Percentiles rank a stretch among this genome's conserved stretches.
Conservation (phyloP, 2,888 invertebrate species). For the Melikaiella ostensackeni region DNA sequence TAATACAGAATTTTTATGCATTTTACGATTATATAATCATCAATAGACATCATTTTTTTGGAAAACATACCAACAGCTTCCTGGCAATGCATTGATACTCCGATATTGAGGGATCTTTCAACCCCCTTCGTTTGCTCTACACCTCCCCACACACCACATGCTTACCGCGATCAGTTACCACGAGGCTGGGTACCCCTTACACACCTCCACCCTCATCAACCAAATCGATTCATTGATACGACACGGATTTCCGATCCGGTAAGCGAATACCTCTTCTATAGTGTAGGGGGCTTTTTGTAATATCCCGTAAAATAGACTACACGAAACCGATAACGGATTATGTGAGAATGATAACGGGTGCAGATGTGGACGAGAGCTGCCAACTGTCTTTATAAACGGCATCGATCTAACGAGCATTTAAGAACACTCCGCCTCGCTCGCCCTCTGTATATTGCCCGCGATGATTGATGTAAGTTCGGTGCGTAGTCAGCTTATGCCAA, state of each 20-base stretch:
- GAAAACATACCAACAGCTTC: too few species aligned
- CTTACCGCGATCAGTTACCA: constrained; percentile 5
- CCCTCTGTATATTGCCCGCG: constrained; percentile 2
- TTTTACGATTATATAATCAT: too few species aligned
- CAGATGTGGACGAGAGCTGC: constrained; percentile 47
- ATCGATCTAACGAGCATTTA: constrained; percentile 55
- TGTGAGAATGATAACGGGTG: constrained; percentile 51
- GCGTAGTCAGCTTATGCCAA: constrained; percentile 14
- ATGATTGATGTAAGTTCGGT: constrained; percentile 31
- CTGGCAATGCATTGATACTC: too few species aligned
- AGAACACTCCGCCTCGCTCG: constrained; percentile 40
- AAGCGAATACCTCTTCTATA: constrained; percentile 18
- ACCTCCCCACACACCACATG: not conserved
- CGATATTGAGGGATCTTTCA: not conserved
- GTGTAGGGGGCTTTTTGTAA: constrained; percentile 45
- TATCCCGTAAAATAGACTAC: constrained; percentile 41
- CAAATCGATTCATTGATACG: constrained; percentile 19
- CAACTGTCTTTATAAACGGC: constrained; percentile 47
- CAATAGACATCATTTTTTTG: too few species aligned
- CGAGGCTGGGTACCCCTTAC: not conserved
- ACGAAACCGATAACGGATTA: constrained; percentile 49
- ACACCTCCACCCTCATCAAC: not conserved
- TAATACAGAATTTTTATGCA: too few species aligned
- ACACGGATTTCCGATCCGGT: constrained; percentile 23
- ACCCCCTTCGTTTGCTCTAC: not conserved